phyloP scores from a whole-genome alignment of 2,888 invertebrate genomes.

The Pharmacophagus antenor region DNA sequence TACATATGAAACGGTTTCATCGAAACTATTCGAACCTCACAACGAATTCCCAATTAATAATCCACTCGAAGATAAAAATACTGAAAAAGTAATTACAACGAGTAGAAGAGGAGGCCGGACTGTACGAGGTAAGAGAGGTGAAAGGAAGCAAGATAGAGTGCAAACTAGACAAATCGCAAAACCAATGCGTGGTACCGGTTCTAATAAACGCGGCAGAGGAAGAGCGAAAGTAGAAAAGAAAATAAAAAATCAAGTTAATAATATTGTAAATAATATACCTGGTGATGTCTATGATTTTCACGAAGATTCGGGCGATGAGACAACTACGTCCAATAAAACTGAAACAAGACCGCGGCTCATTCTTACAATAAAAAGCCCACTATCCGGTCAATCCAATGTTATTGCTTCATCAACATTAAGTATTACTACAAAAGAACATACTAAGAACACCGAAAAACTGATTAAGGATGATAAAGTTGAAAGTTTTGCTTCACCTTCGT shows the following conservation, averaged over 20 bases:
- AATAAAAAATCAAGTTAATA: constrained; percentile 64
- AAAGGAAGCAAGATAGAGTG: constrained; percentile 61
- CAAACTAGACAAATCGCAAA: constrained; percentile 74
- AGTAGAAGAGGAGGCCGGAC: constrained; percentile 68
- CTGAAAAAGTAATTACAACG: constrained; percentile 42
- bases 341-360: constrained; percentile 87
- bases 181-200: constrained; percentile 54
- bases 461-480: constrained; percentile 76
- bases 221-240: constrained; percentile 79
- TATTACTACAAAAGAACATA: constrained; percentile 61
- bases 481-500: constrained; percentile 83
- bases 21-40: constrained; percentile 36
- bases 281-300: constrained; percentile 95
- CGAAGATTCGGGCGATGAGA: constrained; percentile 93
- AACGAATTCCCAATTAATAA: constrained; percentile 40
- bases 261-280: constrained; percentile 80
- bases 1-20: constrained; percentile 17
- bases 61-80: constrained; percentile 37
- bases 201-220: constrained; percentile 74
- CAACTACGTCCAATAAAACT: constrained; percentile 62
- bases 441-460: constrained; percentile 53
- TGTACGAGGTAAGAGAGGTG: constrained; percentile 67
- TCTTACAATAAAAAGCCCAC: constrained; percentile 89
- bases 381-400: constrained; percentile 64
- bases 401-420: constrained; percentile 67